Base-by-base conservation (phyloP, 2,888 invertebrate species). In the Scaptodrosophila latifasciaeformis region DNA sequence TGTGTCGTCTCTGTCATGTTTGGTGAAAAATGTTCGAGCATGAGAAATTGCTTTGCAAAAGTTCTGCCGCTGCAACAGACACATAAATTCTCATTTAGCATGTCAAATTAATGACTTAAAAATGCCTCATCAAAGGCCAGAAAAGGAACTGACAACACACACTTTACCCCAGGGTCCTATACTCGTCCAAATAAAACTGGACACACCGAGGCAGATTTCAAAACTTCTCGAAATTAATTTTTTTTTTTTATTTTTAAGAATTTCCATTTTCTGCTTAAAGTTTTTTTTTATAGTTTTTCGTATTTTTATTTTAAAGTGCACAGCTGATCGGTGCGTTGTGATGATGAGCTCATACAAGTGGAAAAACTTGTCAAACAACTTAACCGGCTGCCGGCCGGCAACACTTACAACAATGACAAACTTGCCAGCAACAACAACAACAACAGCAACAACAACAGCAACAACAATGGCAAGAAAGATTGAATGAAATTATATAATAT, bases 51-150 rank as follows among this genome's bases (percentile, higher is more conserved):
- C 60, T 55, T 65, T 48, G 48, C 61, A 21, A 35, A 37, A 19
- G 45, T 9, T 2, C 40, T 44, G 43, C 21, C 47, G 57, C 64
- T 74, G 78, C 78, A 65, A 57, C 60, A 67, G 75, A 72, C 75
- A 68, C 76, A 76, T 76, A 78, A 76, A 76, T 76, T 76, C 75
- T 70, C 79, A 76, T 76, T 76, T 78, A 78, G 54, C 79, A 70
- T 65, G 76, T 72, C 79, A 78, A 76, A 76, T 76, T 76, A 76
- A 76, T 76, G 75, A 72, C 79, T 70, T 55, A 53, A 71, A 68
- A 71, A 37, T 61, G 63, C 50, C 68, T 24, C 43, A 27, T n/a
- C 31, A 15, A 42, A 42, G 21, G 12, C 21, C 21, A 42, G n/a
- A 39, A 39, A 39, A 21, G 24, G 1, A 5, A 42, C n/a, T n/a